Percentiles rank a stretch among this genome's conserved stretches.
phyloP scores from a whole-genome alignment of 2,797 vertebrate species.

The Cossypha heuglini region DNA sequence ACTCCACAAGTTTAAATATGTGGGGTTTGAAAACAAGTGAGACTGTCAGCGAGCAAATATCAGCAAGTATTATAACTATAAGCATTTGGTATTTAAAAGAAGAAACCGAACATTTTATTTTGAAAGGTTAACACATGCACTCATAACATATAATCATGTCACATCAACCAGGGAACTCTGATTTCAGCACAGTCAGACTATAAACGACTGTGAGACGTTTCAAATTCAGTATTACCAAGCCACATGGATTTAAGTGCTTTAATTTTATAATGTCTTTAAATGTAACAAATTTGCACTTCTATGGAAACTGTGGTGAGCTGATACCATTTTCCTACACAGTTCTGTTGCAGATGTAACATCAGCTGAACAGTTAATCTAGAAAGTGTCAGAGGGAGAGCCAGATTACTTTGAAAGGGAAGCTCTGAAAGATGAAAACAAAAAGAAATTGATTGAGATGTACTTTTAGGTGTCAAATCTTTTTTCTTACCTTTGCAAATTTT shows the following conservation, averaged over 20 bases:
- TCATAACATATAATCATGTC: constrained; percentile 54
- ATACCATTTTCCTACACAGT: not conserved
- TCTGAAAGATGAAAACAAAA: not conserved
- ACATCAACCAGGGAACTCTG: constrained; percentile 30
- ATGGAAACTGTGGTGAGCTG: not conserved
- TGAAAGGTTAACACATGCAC: constrained; percentile 47
- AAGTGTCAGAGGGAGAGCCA: not conserved
- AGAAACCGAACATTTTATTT: constrained; percentile 44
- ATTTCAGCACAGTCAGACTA: constrained; percentile 23
- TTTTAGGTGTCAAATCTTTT: not conserved
- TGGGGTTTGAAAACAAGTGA: constrained; percentile 53
- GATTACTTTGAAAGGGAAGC: not conserved
- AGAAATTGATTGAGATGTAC: constrained; percentile 18
- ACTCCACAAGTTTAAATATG: constrained; percentile 43
- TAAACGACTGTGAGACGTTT: not conserved
- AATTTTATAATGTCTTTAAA: constrained; percentile 10
- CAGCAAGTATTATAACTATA: constrained; percentile 36
- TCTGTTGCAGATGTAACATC: not conserved
- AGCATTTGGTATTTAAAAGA: constrained; percentile 39
- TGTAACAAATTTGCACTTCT: not conserved
- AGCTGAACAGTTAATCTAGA: not conserved
- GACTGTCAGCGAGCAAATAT: constrained; percentile 61
- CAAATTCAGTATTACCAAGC: not conserved
- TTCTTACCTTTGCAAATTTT: not conserved
- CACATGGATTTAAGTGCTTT: not conserved